These are phyloP conservation scores for Urocitellus parryii DNA, from an alignment of 2,113 vertebrate genomes.

Conservation along the genomic window DNA sequence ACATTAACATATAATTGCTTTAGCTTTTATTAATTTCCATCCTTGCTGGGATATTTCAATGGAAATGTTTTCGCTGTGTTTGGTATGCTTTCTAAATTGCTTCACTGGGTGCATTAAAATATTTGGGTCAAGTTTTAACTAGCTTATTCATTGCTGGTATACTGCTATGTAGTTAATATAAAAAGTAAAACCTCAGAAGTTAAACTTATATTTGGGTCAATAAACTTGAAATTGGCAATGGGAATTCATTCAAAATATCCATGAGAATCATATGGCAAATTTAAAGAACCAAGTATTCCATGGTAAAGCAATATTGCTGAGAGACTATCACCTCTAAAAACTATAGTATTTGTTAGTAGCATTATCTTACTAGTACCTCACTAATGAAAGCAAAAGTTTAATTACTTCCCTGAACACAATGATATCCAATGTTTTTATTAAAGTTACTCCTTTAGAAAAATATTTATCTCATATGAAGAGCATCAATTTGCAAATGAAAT, in stretches of 20 bases:
- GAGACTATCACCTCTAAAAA: neutral
- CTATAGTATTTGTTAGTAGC: neutral
- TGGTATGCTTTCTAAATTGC: slow-evolving; percentile 46
- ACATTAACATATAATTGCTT: slow-evolving; percentile 48
- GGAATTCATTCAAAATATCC: neutral
- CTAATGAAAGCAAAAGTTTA: neutral
- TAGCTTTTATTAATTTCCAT: slow-evolving; percentile 71
- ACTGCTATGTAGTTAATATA: slow-evolving; percentile 35
- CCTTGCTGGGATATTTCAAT: slow-evolving; percentile 60
- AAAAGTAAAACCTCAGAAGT: slow-evolving; percentile 12
- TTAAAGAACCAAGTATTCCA: neutral
- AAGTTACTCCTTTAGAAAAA: neutral
- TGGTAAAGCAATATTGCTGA: neutral
- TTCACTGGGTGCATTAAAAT: slow-evolving; percentile 64
- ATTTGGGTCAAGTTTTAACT: slow-evolving; percentile 60
- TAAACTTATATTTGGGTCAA: neutral
- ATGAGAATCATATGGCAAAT: neutral
- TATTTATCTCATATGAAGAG: neutral
- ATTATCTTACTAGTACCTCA: neutral
- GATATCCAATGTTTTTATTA: neutral
- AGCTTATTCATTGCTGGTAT: slow-evolving; percentile 2
- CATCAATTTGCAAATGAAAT: neutral
- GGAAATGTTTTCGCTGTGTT: neutral
- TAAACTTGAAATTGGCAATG: slow-evolving; percentile 24
- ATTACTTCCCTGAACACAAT: slow-evolving; percentile 8